phyloP scores from a whole-genome alignment of 2,113 vertebrate species.

The Capricornis sumatraensis region DNA sequence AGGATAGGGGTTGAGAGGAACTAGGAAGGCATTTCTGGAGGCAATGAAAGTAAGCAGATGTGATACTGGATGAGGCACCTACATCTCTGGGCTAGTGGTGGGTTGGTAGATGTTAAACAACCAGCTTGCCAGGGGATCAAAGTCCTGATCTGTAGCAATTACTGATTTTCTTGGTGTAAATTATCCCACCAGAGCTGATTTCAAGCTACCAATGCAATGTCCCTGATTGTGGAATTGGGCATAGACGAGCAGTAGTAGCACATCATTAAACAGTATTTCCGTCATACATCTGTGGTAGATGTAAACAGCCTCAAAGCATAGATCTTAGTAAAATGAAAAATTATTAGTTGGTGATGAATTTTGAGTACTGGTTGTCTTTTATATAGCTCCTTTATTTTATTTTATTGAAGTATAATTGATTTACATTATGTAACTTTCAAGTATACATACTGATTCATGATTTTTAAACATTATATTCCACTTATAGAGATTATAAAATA shows the following conservation, averaged over 20 bases:
- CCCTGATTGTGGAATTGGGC: neutral
- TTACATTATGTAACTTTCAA: neutral
- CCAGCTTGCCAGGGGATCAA: neutral
- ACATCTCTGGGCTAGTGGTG: neutral
- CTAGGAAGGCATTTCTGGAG: neutral
- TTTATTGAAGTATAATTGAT: neutral
- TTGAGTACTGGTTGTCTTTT: neutral
- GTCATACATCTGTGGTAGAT: neutral
- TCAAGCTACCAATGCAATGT: neutral
- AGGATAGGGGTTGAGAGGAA: neutral
- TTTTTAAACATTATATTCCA: neutral
- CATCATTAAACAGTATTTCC: neutral
- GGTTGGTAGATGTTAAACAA: neutral
- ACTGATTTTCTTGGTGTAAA: conserved; percentile 31
- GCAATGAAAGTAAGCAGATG: neutral
- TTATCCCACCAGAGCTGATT: neutral
- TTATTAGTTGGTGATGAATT: neutral
- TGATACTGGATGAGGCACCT: neutral
- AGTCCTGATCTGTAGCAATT: conserved; percentile 14
- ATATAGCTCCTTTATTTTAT: neutral
- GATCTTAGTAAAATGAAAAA: neutral
- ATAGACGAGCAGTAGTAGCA: neutral
- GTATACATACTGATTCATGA: neutral
- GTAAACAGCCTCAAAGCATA: neutral
- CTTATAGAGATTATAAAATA: neutral